Percentiles rank a stretch among this genome's conserved stretches.
Evolutionary conservation across 1,140 invertebrate genomes (phyloP).

Genomic region (Leptinotarsa texana): DNA sequence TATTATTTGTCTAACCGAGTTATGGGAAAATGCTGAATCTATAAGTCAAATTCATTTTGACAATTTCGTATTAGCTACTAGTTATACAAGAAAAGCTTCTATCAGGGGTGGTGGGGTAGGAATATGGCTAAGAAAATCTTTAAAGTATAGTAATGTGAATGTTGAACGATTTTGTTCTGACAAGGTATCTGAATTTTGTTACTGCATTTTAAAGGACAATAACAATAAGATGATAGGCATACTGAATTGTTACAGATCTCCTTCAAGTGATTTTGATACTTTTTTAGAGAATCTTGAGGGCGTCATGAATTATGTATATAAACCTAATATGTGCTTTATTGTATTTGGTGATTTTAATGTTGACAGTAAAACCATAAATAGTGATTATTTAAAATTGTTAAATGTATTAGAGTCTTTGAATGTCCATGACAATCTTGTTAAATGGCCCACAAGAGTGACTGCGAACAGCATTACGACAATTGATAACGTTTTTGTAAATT

Average conservation of each 20-base stretch:
- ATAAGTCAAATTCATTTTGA: conserved; percentile 1
- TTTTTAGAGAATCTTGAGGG: not conserved
- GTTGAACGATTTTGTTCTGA: not conserved
- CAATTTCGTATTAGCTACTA: not conserved
- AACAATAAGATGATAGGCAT: not conserved
- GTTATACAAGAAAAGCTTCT: conserved; percentile 4
- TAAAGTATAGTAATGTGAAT: not conserved
- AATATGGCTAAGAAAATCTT: not conserved
- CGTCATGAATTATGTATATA: conserved; percentile 7
- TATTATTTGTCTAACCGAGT: conserved; percentile 8
- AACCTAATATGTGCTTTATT: conserved; percentile 8
- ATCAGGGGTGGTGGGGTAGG: conserved; percentile 13
- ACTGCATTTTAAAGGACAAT: not conserved
- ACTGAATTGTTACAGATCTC: not conserved
- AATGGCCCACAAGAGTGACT: conserved; percentile 12
- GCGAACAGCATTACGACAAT: not conserved
- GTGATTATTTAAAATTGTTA: conserved; percentile 10
- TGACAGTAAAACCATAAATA: not conserved
- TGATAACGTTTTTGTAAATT: conserved; percentile 19
- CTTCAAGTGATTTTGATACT: not conserved
- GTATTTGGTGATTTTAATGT: conserved; percentile 24
- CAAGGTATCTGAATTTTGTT: not conserved
- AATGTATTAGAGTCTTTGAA: not conserved
- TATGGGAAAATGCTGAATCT: conserved; percentile 14
- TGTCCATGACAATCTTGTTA: conserved; percentile 13